A percentile compares a stretch with the other conserved stretches of the same genome.
phyloP scores from a whole-genome alignment of 2,113 vertebrate species.

The Ciconia boyciana region DNA sequence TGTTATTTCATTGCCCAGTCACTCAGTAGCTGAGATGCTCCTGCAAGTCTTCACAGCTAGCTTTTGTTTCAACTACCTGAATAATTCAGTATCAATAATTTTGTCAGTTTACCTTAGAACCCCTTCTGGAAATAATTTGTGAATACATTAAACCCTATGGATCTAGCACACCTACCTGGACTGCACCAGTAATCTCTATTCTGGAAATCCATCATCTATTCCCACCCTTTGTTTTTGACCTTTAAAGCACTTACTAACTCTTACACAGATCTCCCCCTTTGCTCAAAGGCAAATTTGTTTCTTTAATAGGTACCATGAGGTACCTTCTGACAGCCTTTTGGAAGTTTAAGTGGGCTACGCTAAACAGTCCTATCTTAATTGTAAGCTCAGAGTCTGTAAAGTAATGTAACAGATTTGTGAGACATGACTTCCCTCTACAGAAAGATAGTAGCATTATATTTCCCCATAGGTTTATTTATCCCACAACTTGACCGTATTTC shows the following conservation, averaged over 20 bases:
- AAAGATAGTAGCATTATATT: not conserved
- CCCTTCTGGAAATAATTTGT: not conserved
- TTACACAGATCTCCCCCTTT: not conserved
- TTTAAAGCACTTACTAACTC: not conserved
- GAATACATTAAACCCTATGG: not conserved
- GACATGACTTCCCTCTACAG: not conserved
- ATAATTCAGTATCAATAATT: not conserved
- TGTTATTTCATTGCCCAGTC: not conserved
- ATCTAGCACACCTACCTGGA: not conserved
- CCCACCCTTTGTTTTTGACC: not conserved
- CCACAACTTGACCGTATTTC: not conserved
- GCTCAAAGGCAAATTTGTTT: not conserved
- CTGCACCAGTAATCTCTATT: not conserved
- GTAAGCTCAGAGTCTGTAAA: not conserved
- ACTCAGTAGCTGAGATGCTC: not conserved
- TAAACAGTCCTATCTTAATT: not conserved
- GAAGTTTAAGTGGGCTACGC: not conserved
- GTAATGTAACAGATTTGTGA: not conserved
- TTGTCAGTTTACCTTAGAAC: not conserved
- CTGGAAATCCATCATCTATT: not conserved
- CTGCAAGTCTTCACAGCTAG: not conserved
- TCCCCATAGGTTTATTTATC: not conserved
- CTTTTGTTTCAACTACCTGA: not conserved
- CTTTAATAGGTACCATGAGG: not conserved
- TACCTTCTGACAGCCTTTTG: not conserved